Conservation (phyloP, 2,888 invertebrate species). For the Petrolisthes cinctipes region DNA sequence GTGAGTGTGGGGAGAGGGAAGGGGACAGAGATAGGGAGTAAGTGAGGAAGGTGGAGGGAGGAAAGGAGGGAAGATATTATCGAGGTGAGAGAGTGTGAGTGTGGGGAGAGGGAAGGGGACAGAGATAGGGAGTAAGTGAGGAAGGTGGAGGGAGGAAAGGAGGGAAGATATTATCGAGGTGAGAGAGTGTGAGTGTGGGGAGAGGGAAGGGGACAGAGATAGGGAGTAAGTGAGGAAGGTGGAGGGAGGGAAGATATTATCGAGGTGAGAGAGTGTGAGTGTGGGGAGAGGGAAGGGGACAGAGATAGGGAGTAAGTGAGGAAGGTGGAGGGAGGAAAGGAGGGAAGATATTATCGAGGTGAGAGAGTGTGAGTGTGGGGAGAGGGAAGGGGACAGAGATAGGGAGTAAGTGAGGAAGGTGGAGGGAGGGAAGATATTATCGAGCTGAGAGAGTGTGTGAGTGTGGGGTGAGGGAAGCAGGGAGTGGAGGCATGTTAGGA, state of each 20-base stretch:
- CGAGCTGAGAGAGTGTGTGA: too few species aligned
- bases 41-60: neutral
- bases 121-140: conserved; percentile 4
- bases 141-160: neutral
- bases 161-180: neutral
- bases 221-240: neutral
- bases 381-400: too few species aligned
- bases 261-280: neutral
- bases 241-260: neutral
- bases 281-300: too few species aligned
- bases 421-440: too few species aligned
- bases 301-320: too few species aligned
- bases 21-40: neutral
- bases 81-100: neutral
- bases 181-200: conserved; percentile 11
- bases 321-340: too few species aligned
- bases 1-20: conserved; percentile 4
- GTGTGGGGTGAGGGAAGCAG: neutral
- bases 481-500: neutral
- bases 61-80: neutral
- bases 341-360: too few species aligned
- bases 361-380: too few species aligned
- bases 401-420: too few species aligned
- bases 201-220: neutral
- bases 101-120: neutral